These are phyloP conservation scores for Drosophila neotestacea DNA, from an alignment of 2,888 invertebrate species.

Conservation along the genomic window DNA sequence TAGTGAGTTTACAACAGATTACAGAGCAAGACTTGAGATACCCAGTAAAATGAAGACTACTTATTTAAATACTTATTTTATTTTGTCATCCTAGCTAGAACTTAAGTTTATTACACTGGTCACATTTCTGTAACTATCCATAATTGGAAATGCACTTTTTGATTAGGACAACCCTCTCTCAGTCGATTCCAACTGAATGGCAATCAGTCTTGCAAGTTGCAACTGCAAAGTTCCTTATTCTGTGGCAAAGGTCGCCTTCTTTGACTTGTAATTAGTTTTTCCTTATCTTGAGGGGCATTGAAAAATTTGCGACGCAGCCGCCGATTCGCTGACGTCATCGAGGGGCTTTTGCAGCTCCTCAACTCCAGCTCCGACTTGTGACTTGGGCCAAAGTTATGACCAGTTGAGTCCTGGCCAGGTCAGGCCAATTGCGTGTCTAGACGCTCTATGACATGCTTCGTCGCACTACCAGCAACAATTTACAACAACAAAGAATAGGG, in stretches of 20 bases:
- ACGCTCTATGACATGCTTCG: slow-evolving; percentile 30
- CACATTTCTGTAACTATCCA: no score
- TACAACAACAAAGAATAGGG: slow-evolving; percentile 3
- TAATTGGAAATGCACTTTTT: no score
- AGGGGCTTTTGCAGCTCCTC: not conserved
- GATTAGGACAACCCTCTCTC: not conserved
- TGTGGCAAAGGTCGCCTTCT: slow-evolving; percentile 30
- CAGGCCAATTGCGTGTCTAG: slow-evolving; percentile 49
- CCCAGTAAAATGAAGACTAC: not conserved
- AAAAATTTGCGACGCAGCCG: slow-evolving; percentile 31
- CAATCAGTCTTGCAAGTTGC: not conserved
- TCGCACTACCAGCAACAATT: slow-evolving; percentile 13
- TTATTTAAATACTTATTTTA: no score
- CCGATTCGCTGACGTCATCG: slow-evolving; percentile 28
- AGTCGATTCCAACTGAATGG: not conserved
- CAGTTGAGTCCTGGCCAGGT: slow-evolving; percentile 9
- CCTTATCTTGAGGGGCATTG: slow-evolving; percentile 47
- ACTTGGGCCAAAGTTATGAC: slow-evolving; percentile 3
- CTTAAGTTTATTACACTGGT: no score
- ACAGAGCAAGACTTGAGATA: not conserved
- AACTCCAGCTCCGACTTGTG: not conserved
- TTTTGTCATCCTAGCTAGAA: no score
- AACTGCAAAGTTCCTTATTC: not conserved
- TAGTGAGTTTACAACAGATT: not conserved
- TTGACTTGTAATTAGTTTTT: slow-evolving; percentile 46